A percentile compares a stretch with the other conserved stretches of the same genome.
Evolutionary conservation across 2,113 vertebrate genomes (phyloP).

Genomic region (Microtus montanus): DNA sequence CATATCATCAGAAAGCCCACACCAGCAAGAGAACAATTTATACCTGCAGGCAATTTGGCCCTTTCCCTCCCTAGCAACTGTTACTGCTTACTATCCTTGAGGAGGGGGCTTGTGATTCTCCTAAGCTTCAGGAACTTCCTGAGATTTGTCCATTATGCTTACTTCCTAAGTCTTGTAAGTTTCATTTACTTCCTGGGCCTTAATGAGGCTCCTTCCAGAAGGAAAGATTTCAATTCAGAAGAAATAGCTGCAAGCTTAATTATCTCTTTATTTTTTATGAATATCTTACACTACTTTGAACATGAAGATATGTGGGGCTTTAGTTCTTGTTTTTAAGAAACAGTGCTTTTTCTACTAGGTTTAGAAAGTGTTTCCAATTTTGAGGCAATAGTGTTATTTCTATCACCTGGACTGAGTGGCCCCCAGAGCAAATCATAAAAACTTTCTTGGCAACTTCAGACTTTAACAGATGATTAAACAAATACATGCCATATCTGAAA

Average conservation of each 20-base stretch:
- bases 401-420: background rate
- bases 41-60: background rate
- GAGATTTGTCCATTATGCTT: background rate
- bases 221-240: too few species aligned
- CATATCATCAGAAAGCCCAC: background rate
- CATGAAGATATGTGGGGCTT: background rate
- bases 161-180: background rate
- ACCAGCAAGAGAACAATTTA: background rate
- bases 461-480: background rate
- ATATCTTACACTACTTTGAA: conserved; percentile 13
- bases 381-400: background rate
- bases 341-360: background rate
- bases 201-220: background rate
- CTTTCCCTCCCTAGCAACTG: background rate
- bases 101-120: background rate
- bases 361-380: conserved; percentile 18
- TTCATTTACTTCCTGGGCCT: background rate
- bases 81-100: background rate
- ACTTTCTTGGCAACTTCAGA: background rate
- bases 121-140: background rate
- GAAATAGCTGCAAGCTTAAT: background rate
- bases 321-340: background rate
- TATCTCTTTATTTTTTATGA: conserved; percentile 15
- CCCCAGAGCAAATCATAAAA: conserved; percentile 14
- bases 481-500: background rate